A percentile compares a stretch with the other conserved stretches of the same genome.
These are phyloP conservation scores for Diplodus puntazzo DNA, from an alignment of 2,797 vertebrate species.

Conservation along the genomic window DNA sequence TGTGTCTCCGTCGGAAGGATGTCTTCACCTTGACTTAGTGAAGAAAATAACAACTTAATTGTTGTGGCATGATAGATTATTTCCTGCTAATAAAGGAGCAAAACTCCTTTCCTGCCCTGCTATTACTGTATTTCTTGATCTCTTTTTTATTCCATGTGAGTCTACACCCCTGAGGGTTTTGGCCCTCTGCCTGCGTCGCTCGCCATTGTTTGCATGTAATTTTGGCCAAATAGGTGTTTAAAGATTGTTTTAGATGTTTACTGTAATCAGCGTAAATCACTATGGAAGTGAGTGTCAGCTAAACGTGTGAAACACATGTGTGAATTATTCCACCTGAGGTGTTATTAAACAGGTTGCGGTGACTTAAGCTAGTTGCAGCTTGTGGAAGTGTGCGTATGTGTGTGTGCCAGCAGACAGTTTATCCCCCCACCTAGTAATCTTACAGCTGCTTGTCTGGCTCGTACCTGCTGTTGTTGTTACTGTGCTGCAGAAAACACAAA, in stretches of 20 bases:
- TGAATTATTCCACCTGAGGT: slow-evolving; percentile 67
- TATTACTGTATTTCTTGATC: neutral
- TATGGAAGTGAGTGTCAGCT: slow-evolving; percentile 58
- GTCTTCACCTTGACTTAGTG: neutral
- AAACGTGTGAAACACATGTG: slow-evolving; percentile 54
- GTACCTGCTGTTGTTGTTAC: slow-evolving; percentile 52
- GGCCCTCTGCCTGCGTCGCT: neutral
- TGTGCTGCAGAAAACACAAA: slow-evolving; percentile 37
- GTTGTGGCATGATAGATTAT: neutral
- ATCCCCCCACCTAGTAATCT: slow-evolving; percentile 74
- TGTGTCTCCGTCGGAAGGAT: neutral
- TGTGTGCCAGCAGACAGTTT: slow-evolving; percentile 65
- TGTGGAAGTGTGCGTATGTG: slow-evolving; percentile 33
- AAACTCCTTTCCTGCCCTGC: neutral
- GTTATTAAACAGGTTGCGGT: slow-evolving; percentile 70
- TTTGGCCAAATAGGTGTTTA: slow-evolving; percentile 50
- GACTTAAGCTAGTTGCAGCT: slow-evolving; percentile 67
- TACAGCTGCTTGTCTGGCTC: slow-evolving; percentile 59
- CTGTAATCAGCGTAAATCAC: slow-evolving; percentile 67
- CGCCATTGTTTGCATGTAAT: slow-evolving; percentile 50
- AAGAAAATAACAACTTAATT: neutral
- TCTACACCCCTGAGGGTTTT: neutral
- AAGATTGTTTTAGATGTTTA: slow-evolving; percentile 67
- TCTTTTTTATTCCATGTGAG: neutral
- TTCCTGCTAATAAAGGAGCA: neutral